These are phyloP conservation scores for Diadumene lineata DNA, from an alignment of 92 coral and sea anemone species.

Conservation along the genomic window DNA sequence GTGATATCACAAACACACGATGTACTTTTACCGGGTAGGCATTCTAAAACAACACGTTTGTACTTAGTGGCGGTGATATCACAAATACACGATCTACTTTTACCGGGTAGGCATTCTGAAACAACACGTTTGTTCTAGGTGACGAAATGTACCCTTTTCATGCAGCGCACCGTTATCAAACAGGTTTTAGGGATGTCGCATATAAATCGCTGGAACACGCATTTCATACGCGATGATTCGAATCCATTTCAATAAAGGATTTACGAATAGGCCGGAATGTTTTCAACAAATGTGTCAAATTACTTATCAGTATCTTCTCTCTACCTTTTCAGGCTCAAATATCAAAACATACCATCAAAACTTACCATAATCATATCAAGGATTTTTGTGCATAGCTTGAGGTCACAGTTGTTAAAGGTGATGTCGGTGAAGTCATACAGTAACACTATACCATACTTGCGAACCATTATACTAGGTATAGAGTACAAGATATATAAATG, in stretches of 20 bases:
- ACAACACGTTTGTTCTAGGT: neutral
- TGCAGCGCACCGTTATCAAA: neutral
- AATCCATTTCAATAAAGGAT: too few relatives aligned
- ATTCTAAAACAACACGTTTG: constrained; percentile 22
- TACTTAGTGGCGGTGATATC: constrained; percentile 13
- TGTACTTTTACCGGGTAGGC: constrained; percentile 50
- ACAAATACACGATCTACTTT: constrained; percentile 35
- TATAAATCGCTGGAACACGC: too few relatives aligned
- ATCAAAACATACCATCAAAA: too few relatives aligned
- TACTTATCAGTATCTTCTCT: too few relatives aligned
- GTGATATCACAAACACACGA: constrained; percentile 41
- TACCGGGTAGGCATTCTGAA: constrained; percentile 24
- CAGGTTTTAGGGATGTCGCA: too few relatives aligned
- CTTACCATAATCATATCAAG: constrained; percentile 35
- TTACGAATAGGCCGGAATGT: too few relatives aligned
- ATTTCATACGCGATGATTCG: too few relatives aligned
- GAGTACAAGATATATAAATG: too few relatives aligned
- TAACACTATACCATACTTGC: constrained; percentile 40
- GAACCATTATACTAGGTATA: constrained; percentile 28
- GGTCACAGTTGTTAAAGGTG: constrained; percentile 27
- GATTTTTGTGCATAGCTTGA: constrained; percentile 37
- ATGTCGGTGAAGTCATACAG: constrained; percentile 45
- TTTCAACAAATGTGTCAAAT: too few relatives aligned
- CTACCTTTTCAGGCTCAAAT: too few relatives aligned
- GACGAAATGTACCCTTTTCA: neutral